A percentile compares a stretch with the other conserved stretches of the same genome.
phyloP scores from a whole-genome alignment of 2,888 invertebrate species.

The Tipula unca region DNA sequence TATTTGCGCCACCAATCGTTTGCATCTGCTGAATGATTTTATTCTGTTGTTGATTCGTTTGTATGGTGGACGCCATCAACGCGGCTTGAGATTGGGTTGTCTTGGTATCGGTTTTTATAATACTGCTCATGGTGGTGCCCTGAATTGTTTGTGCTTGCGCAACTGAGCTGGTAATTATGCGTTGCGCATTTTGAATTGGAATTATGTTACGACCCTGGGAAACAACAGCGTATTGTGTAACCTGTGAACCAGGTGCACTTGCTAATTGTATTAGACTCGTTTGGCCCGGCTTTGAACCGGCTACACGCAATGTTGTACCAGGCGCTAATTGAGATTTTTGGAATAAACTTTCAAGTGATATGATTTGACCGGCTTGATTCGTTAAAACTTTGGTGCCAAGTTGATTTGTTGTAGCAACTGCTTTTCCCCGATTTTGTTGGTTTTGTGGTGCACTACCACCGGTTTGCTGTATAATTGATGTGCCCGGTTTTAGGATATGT shows the following conservation, averaged over 20 bases:
- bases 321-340: slow-evolving; percentile 31
- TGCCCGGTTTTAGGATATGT: slow-evolving; percentile 28
- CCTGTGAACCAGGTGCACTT: slow-evolving; percentile 37
- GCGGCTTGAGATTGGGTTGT: background rate
- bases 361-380: slow-evolving; percentile 48
- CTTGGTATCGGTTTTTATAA: slow-evolving; percentile 22
- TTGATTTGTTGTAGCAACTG: slow-evolving; percentile 26
- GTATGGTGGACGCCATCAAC: background rate
- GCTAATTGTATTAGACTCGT: slow-evolving; percentile 47
- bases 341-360: slow-evolving; percentile 37
- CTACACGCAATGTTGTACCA: slow-evolving; percentile 44
- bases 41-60: slow-evolving; percentile 1
- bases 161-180: slow-evolving; percentile 32
- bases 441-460: background rate
- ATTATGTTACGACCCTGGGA: slow-evolving; percentile 44
- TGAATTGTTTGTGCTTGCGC: slow-evolving; percentile 19
- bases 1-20: slow-evolving; percentile 32
- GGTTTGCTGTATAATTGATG: slow-evolving; percentile 20
- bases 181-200: slow-evolving; percentile 33
- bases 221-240: slow-evolving; percentile 44
- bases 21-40: slow-evolving; percentile 28
- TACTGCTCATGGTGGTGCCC: slow-evolving; percentile 29
- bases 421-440: slow-evolving; percentile 17
- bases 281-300: slow-evolving; percentile 42
- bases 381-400: slow-evolving; percentile 57